phyloP scores from a whole-genome alignment of 2,113 vertebrate species.

The Gambusia affinis region DNA sequence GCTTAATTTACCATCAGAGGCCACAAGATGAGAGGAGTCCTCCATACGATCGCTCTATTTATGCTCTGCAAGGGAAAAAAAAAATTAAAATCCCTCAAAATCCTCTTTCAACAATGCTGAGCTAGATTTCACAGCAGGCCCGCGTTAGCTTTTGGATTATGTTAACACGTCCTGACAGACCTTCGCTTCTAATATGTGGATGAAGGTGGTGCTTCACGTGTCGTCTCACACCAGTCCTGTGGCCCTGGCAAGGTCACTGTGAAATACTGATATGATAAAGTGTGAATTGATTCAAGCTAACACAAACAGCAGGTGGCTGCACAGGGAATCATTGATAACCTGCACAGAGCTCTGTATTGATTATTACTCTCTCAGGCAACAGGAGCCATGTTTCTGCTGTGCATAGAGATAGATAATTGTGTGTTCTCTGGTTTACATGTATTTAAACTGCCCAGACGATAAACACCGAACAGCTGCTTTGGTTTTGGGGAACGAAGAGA shows the following conservation, averaged over 20 bases:
- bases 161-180: conserved; percentile 1
- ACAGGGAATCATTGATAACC: conserved; percentile 51
- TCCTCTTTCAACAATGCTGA: conserved; percentile 1
- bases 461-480: no score
- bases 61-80: background rate
- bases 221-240: background rate
- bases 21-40: conserved; percentile 12
- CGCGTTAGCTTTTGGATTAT: background rate
- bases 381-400: background rate
- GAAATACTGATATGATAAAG: conserved; percentile 50
- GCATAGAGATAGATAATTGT: conserved; percentile 5
- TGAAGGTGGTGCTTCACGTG: conserved; percentile 1
- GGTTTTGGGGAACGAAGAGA: no score
- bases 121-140: conserved; percentile 12
- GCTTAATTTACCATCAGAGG: conserved; percentile 55
- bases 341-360: conserved; percentile 45
- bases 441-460: background rate
- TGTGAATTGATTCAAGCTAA: conserved; percentile 49
- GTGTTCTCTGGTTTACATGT: background rate
- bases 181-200: conserved; percentile 7
- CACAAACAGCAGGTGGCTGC: conserved; percentile 12
- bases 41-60: background rate
- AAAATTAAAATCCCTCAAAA: conserved; percentile 24
- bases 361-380: conserved; percentile 49
- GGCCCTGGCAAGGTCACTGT: conserved; percentile 7